Evolutionary conservation across 1,140 invertebrate species (phyloP).

Genomic region (Octopus sinensis): DNA sequence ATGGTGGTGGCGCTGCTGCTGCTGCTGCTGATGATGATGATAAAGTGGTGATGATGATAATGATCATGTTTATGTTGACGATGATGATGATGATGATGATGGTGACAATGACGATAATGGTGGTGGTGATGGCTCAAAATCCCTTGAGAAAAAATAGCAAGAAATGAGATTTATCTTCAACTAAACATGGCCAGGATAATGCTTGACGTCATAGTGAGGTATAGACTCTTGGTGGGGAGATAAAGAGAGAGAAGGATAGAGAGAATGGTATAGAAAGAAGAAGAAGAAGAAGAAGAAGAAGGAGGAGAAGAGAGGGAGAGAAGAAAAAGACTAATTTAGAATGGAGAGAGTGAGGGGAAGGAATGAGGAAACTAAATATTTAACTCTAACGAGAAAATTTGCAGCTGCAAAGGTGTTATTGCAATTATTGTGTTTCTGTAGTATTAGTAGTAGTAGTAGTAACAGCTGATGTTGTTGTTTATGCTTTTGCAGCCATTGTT

Average conservation of each 20-base stretch:
- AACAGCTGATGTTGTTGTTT: too few relatives aligned
- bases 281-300: neutral
- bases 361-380: too few relatives aligned
- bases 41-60: constrained; percentile 11
- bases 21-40: neutral
- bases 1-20: neutral
- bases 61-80: neutral
- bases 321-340: neutral
- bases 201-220: constrained; percentile 24
- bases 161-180: neutral
- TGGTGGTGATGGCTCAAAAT: neutral
- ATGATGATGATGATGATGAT: neutral
- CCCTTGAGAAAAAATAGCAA: neutral
- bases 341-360: neutral
- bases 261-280: neutral
- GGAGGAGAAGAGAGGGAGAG: neutral
- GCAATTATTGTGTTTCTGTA: too few relatives aligned
- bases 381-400: too few relatives aligned
- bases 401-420: too few relatives aligned
- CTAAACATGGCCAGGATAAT: neutral
- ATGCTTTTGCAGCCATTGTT: too few relatives aligned
- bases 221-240: constrained; percentile 26
- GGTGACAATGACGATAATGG: neutral
- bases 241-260: neutral
- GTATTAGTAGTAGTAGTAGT: too few relatives aligned